Evolutionary conservation across 1,140 invertebrate species (phyloP).

Genomic region (Helicoverpa armigera): DNA sequence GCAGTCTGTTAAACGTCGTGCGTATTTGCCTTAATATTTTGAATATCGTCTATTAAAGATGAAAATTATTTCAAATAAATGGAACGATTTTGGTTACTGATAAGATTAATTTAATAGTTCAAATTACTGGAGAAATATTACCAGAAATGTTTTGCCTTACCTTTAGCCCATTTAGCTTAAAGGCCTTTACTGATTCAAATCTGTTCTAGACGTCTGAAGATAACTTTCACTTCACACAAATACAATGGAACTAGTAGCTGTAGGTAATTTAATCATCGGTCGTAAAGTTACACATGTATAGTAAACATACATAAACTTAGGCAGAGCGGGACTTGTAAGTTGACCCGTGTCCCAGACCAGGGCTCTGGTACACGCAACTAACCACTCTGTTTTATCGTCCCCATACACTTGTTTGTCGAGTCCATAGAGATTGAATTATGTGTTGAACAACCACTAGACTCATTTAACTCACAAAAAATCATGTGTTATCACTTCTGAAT

Average conservation of each 20-base stretch:
- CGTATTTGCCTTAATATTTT: no score
- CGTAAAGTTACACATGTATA: conserved; percentile 33
- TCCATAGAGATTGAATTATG: conserved; percentile 56
- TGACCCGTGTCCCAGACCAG: conserved; percentile 35
- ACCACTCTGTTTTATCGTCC: conserved; percentile 52
- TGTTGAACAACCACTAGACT: conserved; percentile 43
- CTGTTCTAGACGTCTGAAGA: neutral
- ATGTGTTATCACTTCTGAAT: conserved; percentile 46
- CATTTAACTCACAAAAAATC: conserved; percentile 46
- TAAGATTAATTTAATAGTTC: neutral
- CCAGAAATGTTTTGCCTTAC: no score
- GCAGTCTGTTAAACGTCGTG: neutral
- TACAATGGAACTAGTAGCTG: conserved; percentile 15
- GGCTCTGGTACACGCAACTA: conserved; percentile 39
- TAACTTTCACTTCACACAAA: neutral
- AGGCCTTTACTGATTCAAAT: neutral
- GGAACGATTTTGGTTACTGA: neutral
- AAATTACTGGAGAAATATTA: no score
- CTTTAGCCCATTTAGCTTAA: neutral
- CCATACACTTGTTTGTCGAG: conserved; percentile 52
- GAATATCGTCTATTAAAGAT: neutral
- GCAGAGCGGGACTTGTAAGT: conserved; percentile 40
- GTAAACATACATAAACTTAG: conserved; percentile 51
- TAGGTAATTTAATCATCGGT: conserved; percentile 45
- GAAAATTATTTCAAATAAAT: neutral